A percentile compares a stretch with the other conserved stretches of the same genome.
These are phyloP conservation scores for Neoitamus cyanurus DNA, from an alignment of 2,888 invertebrate genomes.

Conservation along the genomic window DNA sequence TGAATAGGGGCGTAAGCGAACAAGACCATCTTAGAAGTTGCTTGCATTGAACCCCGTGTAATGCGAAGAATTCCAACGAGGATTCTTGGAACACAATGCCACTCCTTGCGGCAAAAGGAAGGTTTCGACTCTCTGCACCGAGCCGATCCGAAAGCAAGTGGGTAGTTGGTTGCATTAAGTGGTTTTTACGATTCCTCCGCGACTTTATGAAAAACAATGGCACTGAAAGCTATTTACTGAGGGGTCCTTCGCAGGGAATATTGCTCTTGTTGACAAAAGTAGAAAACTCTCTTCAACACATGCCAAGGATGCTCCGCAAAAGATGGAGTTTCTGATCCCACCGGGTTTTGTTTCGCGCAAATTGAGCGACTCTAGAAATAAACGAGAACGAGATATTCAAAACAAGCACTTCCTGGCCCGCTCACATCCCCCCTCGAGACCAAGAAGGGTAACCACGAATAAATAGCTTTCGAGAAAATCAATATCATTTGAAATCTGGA, in stretches of 20 bases:
- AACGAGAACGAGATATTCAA: background rate
- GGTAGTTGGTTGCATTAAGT: constrained; percentile 19
- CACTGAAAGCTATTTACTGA: background rate
- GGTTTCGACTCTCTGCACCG: background rate
- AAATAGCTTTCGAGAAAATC: background rate
- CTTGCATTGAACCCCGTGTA: constrained; percentile 21
- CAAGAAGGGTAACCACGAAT: too few species aligned
- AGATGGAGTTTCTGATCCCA: background rate
- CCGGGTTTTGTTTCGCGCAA: background rate
- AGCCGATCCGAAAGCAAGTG: background rate
- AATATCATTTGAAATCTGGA: background rate
- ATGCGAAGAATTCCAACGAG: constrained; percentile 23
- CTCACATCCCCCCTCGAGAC: background rate
- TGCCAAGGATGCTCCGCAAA: background rate
- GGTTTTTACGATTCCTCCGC: constrained; percentile 14
- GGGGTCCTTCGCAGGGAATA: background rate
- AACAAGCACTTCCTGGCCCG: background rate
- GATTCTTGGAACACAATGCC: background rate
- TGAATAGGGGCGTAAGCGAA: constrained; percentile 8
- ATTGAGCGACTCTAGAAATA: background rate
- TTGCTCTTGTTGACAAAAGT: background rate
- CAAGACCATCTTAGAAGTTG: constrained; percentile 15
- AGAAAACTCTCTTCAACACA: background rate
- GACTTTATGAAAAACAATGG: constrained; percentile 17
- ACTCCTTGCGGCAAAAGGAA: background rate